Percentiles rank a stretch among this genome's conserved stretches.
These are phyloP conservation scores for Chrysomela aeneicollis DNA, from an alignment of 2,888 invertebrate genomes.

Conservation along the genomic window DNA sequence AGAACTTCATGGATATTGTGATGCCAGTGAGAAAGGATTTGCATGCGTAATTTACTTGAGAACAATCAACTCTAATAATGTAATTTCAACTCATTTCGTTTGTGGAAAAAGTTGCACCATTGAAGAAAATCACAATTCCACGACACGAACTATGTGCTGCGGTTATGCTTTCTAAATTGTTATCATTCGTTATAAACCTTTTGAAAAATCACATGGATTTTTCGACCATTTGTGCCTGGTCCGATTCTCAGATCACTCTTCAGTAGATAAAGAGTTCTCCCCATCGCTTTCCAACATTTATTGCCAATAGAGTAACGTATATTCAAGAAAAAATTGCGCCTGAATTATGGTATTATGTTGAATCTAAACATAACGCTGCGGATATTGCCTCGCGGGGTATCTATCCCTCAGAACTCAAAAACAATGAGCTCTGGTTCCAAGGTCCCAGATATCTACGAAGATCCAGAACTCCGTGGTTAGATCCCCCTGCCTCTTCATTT, in stretches of 20 bases:
- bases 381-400: background rate
- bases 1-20: constrained; percentile 21
- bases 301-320: background rate
- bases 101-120: constrained; percentile 16
- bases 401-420: background rate
- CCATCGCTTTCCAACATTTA: background rate
- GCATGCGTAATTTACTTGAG: constrained; percentile 16
- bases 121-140: constrained; percentile 14
- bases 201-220: background rate
- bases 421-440: background rate
- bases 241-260: background rate
- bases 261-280: constrained; percentile 7
- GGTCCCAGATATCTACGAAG: background rate
- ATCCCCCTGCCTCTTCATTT: background rate
- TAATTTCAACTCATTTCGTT: background rate
- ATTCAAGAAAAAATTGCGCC: background rate
- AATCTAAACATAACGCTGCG: too few relatives aligned
- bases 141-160: constrained; percentile 19
- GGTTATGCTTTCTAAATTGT: constrained; percentile 1
- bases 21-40: constrained; percentile 11
- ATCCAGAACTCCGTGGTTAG: background rate
- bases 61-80: background rate
- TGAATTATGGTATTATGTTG: background rate
- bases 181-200: background rate
- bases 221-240: background rate